Evolutionary conservation across 92 coral and sea anemone species (phyloP).

Genomic region (Paragorgia papillata): DNA sequence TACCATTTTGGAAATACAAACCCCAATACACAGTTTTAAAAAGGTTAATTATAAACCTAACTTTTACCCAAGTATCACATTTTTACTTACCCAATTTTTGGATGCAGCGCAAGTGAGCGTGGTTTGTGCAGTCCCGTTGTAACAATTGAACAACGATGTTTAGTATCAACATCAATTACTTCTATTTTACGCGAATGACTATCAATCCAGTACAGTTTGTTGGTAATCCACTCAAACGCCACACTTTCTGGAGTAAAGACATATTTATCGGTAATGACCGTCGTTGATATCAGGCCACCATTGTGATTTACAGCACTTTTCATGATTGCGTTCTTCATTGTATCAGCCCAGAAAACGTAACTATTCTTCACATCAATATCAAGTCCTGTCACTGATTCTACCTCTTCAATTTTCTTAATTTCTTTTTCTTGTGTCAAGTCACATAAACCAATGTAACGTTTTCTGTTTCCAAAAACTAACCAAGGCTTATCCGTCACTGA

Average conservation of each 20-base stretch:
- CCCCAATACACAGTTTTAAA: too few species aligned
- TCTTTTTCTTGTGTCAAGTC: neutral
- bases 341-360: slow-evolving; percentile 84
- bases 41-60: too few species aligned
- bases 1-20: too few species aligned
- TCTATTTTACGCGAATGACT: slow-evolving; percentile 71
- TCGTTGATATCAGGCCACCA: slow-evolving; percentile 22
- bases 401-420: slow-evolving; percentile 12
- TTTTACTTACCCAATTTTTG: slow-evolving; percentile 63
- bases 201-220: slow-evolving; percentile 94
- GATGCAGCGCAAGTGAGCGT: slow-evolving; percentile 84
- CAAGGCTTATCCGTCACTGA: slow-evolving; percentile 34
- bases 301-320: slow-evolving; percentile 13
- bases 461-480: slow-evolving; percentile 26
- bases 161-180: slow-evolving; percentile 80
- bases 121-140: slow-evolving; percentile 60
- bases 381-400: slow-evolving; percentile 50
- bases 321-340: slow-evolving; percentile 43
- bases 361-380: slow-evolving; percentile 73
- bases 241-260: slow-evolving; percentile 55
- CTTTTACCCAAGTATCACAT: too few species aligned
- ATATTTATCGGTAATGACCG: slow-evolving; percentile 2
- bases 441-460: neutral
- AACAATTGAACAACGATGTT: slow-evolving; percentile 63
- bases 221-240: slow-evolving; percentile 82